Conservation (phyloP, 2,888 invertebrate species). For the Lasioglossum figueresi region DNA sequence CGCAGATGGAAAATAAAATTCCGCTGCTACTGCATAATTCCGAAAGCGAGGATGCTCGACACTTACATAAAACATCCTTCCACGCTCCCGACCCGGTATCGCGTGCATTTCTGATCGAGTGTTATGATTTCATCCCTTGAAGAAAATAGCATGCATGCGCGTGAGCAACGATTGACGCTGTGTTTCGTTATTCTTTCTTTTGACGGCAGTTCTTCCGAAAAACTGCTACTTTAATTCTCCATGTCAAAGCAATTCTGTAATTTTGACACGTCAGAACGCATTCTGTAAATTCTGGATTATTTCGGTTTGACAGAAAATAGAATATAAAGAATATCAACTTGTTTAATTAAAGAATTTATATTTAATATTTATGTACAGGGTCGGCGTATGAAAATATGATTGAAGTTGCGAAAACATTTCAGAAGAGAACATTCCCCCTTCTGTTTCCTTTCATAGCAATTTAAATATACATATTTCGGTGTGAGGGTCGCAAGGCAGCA, state of each 20-base stretch:
- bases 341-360: background rate
- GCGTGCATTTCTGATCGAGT: slow-evolving; percentile 44
- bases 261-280: background rate
- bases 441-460: background rate
- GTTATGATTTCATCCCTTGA: slow-evolving; percentile 5
- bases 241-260: background rate
- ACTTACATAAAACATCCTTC: slow-evolving; percentile 54
- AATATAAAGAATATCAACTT: background rate
- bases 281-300: background rate
- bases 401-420: background rate
- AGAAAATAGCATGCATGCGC: background rate
- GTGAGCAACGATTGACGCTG: background rate
- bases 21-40: slow-evolving; percentile 48
- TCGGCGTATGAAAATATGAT: background rate
- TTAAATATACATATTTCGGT: background rate
- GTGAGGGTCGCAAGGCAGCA: background rate
- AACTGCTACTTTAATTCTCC: background rate
- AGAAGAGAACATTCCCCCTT: background rate
- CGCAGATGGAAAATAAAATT: slow-evolving; percentile 44
- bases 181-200: background rate
- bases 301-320: background rate
- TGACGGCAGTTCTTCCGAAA: background rate
- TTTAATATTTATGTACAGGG: background rate
- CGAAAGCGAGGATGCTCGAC: slow-evolving; percentile 3
- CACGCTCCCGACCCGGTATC: slow-evolving; percentile 24